A percentile compares a stretch with the other conserved stretches of the same genome.
These are phyloP conservation scores for Drosophila mayaguana DNA, from an alignment of 2,888 invertebrate species.

Conservation along the genomic window DNA sequence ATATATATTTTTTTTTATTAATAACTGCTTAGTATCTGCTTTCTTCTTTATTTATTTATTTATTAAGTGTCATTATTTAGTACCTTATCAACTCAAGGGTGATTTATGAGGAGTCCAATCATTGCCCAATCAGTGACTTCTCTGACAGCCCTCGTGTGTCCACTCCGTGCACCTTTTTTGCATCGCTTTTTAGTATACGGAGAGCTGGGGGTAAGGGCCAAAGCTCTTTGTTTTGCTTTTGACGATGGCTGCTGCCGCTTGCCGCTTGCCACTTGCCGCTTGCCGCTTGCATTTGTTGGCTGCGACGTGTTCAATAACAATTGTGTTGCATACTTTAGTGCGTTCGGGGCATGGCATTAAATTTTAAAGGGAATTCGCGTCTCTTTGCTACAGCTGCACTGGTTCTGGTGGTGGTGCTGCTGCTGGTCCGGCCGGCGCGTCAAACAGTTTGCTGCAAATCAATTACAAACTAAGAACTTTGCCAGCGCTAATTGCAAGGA, in stretches of 20 bases:
- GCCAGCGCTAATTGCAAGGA: slow-evolving; percentile 70
- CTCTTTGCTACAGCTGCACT: too few species aligned
- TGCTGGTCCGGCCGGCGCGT: slow-evolving; percentile 42
- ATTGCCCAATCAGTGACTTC: neutral
- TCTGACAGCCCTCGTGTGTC: slow-evolving; percentile 16
- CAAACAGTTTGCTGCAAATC: slow-evolving; percentile 76
- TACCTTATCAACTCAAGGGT: too few species aligned
- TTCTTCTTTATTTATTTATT: too few species aligned
- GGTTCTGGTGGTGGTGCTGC: too few species aligned
- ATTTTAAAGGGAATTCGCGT: slow-evolving; percentile 57
- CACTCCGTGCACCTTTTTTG: slow-evolving; percentile 19
- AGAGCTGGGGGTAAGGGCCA: slow-evolving; percentile 36
- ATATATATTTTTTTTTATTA: too few species aligned
- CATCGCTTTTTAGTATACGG: slow-evolving; percentile 50
- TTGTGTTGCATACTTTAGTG: slow-evolving; percentile 74
- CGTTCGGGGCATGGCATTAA: slow-evolving; percentile 54
- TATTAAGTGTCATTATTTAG: too few species aligned
- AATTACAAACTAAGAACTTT: slow-evolving; percentile 72
- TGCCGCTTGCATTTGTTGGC: slow-evolving; percentile 42
- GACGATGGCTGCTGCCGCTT: slow-evolving; percentile 53
- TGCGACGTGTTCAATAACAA: slow-evolving; percentile 73
- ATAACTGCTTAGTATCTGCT: too few species aligned
- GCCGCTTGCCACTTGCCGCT: too few species aligned
- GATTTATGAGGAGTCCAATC: too few species aligned
- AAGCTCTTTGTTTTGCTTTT: slow-evolving; percentile 75